Conservation (phyloP, 2,113 vertebrate genomes). For the Mustela nigripes region DNA sequence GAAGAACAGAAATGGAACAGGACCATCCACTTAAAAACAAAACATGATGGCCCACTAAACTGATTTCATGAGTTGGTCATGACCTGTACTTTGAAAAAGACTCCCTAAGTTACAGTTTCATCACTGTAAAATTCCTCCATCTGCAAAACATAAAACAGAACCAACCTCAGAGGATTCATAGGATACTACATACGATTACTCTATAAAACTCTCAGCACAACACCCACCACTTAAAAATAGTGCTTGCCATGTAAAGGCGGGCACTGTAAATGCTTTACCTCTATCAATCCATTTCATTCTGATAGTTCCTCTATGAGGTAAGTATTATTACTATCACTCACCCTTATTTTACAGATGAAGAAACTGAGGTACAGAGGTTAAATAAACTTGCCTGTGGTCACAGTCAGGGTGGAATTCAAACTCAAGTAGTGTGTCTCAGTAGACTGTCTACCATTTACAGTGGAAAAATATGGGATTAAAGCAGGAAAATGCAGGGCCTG, state of each 20-base stretch:
- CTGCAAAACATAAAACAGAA: conserved; percentile 22
- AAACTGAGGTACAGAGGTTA: not conserved
- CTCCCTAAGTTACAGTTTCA: not conserved
- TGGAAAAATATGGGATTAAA: conserved; percentile 1
- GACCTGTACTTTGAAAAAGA: conserved; percentile 29
- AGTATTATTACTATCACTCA: conserved; percentile 26
- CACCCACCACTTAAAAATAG: conserved; percentile 32
- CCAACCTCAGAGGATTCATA: not conserved
- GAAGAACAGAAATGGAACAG: conserved; percentile 19
- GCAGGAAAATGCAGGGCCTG: not conserved
- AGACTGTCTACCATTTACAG: not conserved
- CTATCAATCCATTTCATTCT: not conserved
- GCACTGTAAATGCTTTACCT: not conserved
- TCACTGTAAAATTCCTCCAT: not conserved
- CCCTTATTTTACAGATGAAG: not conserved
- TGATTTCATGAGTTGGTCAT: conserved; percentile 47
- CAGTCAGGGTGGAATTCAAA: not conserved
- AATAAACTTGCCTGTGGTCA: not conserved
- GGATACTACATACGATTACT: not conserved
- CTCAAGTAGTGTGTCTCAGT: not conserved
- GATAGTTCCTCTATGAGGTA: not conserved
- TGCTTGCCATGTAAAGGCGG: not conserved
- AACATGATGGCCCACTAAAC: not conserved
- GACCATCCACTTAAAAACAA: not conserved
- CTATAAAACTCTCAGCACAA: conserved; percentile 26